Conservation (phyloP, 2,797 vertebrate species). For the Mastacembelus armatus region DNA sequence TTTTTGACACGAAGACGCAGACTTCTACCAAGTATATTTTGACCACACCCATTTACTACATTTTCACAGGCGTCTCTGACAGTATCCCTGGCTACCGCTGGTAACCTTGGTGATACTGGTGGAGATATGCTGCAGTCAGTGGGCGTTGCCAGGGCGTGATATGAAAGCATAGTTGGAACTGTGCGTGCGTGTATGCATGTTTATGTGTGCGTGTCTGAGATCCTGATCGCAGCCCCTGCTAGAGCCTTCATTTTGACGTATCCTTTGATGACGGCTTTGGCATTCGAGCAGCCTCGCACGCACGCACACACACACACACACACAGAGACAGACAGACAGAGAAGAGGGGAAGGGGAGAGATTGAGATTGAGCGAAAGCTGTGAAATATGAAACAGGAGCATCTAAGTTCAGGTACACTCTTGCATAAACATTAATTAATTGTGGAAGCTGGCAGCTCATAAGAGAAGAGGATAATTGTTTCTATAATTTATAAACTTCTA, state of each 20-base stretch:
- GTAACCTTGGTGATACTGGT: conserved; percentile 83
- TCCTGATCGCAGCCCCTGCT: conserved; percentile 59
- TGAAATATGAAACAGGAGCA: conserved; percentile 71
- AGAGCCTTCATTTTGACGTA: conserved; percentile 78
- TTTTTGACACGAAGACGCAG: conserved; percentile 34
- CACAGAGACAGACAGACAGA: conserved; percentile 21
- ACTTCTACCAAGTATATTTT: conserved; percentile 51
- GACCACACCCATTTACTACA: conserved; percentile 72
- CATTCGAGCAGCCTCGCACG: conserved; percentile 67
- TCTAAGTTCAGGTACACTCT: conserved; percentile 64
- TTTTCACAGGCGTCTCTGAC: conserved; percentile 66
- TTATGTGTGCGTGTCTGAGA: conserved; percentile 50
- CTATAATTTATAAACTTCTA: conserved; percentile 28
- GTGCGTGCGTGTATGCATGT: conserved; percentile 48
- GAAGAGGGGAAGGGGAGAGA: conserved; percentile 27
- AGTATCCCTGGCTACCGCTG: conserved; percentile 80
- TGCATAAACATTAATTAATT: conserved; percentile 65
- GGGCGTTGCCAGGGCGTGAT: conserved; percentile 82
- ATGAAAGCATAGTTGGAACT: conserved; percentile 77
- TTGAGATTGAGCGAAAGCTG: conserved; percentile 54
- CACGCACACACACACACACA: conserved; percentile 16
- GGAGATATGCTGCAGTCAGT: conserved; percentile 82
- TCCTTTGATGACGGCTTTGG: conserved; percentile 81
- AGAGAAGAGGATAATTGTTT: conserved; percentile 26
- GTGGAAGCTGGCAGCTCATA: conserved; percentile 38